Conservation (phyloP, 2,888 invertebrate genomes). For the Hymenopus coronatus region DNA sequence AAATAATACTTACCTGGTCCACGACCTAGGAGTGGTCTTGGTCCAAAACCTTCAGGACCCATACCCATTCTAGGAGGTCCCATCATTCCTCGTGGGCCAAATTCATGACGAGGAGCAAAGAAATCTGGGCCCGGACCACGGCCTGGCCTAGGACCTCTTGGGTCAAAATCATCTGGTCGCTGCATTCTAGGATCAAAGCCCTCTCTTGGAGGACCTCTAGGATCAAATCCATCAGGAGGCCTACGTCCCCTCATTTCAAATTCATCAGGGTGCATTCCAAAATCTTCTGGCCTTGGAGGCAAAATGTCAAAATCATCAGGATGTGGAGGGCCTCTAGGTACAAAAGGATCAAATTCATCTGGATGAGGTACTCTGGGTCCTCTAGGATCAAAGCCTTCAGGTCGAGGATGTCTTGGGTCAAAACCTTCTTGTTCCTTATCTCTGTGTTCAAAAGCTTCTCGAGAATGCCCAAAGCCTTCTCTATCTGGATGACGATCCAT, state of each 20-base stretch:
- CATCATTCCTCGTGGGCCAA: slow-evolving; percentile 44
- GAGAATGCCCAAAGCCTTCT: background rate
- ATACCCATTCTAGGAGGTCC: slow-evolving; percentile 42
- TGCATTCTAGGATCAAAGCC: slow-evolving; percentile 30
- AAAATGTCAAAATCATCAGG: slow-evolving; percentile 34
- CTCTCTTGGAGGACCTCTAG: slow-evolving; percentile 27
- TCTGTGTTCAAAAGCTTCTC: background rate
- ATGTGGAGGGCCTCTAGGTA: slow-evolving; percentile 26
- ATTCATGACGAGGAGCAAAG: slow-evolving; percentile 33
- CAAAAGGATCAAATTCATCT: slow-evolving; percentile 39
- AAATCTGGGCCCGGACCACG: slow-evolving; percentile 29
- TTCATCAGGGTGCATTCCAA: slow-evolving; percentile 29
- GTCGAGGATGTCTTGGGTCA: slow-evolving; percentile 40
- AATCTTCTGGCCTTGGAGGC: slow-evolving; percentile 28
- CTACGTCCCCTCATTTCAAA: slow-evolving; percentile 26
- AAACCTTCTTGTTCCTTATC: slow-evolving; percentile 45
- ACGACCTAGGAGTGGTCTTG: slow-evolving; percentile 38
- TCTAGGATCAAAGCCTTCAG: slow-evolving; percentile 44
- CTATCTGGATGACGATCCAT: slow-evolving; percentile 19
- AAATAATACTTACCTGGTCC: slow-evolving; percentile 41
- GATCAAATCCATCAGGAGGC: slow-evolving; percentile 26
- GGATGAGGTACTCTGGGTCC: slow-evolving; percentile 37
- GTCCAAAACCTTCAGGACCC: slow-evolving; percentile 46
- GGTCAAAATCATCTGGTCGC: slow-evolving; percentile 30
- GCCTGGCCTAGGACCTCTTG: slow-evolving; percentile 19